phyloP scores from a whole-genome alignment of 2,888 invertebrate species.

The Arge pagana region DNA sequence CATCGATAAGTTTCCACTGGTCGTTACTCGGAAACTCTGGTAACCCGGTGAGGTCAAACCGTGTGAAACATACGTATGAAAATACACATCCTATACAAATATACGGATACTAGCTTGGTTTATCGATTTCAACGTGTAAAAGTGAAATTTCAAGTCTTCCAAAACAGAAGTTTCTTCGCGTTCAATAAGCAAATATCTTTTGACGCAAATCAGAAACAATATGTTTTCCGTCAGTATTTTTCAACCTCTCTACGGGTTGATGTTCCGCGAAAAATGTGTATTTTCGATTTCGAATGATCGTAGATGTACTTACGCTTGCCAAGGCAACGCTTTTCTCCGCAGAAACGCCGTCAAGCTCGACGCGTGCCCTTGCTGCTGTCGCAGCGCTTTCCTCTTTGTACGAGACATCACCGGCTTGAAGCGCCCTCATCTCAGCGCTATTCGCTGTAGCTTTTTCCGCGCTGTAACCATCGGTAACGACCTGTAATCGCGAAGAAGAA shows the following conservation, averaged over 20 bases:
- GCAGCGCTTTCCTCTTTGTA: slow-evolving; percentile 81
- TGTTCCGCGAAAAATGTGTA: neutral
- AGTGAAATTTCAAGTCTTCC: no score
- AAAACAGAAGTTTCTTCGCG: no score
- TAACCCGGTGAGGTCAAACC: no score
- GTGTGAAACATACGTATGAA: no score
- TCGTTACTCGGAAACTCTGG: no score
- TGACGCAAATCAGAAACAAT: neutral
- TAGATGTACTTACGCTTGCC: slow-evolving; percentile 72
- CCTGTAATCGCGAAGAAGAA: slow-evolving; percentile 56
- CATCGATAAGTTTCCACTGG: no score
- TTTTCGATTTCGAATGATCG: no score
- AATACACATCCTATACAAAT: no score
- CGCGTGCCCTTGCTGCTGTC: slow-evolving; percentile 75
- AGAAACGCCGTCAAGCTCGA: slow-evolving; percentile 83
- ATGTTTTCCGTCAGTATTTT: neutral
- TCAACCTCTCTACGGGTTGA: neutral
- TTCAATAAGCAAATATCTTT: no score
- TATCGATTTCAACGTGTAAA: no score
- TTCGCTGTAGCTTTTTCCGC: slow-evolving; percentile 77
- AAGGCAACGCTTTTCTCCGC: slow-evolving; percentile 85
- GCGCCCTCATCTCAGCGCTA: slow-evolving; percentile 71
- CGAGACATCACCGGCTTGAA: slow-evolving; percentile 81
- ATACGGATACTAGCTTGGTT: no score
- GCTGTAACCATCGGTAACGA: slow-evolving; percentile 81